These are phyloP conservation scores for Monochamus alternatus DNA, from an alignment of 2,888 invertebrate genomes.

Conservation along the genomic window DNA sequence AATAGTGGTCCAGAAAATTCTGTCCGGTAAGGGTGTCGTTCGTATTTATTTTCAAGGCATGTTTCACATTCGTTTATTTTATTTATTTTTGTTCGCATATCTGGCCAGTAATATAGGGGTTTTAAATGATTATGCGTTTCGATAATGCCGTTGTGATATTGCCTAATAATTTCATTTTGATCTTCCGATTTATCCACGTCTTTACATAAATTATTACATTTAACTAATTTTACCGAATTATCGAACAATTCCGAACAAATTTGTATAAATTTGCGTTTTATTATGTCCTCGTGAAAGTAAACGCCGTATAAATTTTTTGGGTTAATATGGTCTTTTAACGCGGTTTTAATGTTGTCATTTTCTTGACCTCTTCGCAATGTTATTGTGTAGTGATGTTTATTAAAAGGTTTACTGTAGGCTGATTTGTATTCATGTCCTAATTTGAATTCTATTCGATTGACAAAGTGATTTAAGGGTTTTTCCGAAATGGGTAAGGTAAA, in stretches of 20 bases:
- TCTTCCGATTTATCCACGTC: neutral
- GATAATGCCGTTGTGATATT: too few species aligned
- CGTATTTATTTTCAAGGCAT: constrained; percentile 41
- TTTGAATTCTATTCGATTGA: constrained; percentile 38
- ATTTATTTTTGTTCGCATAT: constrained; percentile 14
- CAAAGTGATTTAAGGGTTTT: constrained; percentile 45
- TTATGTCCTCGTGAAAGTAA: neutral
- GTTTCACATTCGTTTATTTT: constrained; percentile 48
- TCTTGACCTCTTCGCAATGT: constrained; percentile 26
- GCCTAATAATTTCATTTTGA: constrained; percentile 10
- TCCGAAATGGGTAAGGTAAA: constrained; percentile 42
- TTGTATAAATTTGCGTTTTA: constrained; percentile 3
- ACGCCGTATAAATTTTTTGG: constrained; percentile 32
- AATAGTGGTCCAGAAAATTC: constrained; percentile 29
- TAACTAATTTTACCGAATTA: constrained; percentile 7
- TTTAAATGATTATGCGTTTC: too few species aligned
- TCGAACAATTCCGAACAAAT: neutral
- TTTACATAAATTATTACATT: constrained; percentile 8
- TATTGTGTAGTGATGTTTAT: constrained; percentile 41
- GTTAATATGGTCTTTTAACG: constrained; percentile 30
- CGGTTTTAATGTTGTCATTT: constrained; percentile 36
- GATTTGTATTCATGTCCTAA: constrained; percentile 36
- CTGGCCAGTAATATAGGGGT: neutral
- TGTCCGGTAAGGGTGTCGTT: constrained; percentile 24
- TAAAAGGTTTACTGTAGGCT: constrained; percentile 39